Evolutionary conservation across 2,797 vertebrate species (phyloP).

Genomic region (Adrianichthys oophorus): DNA sequence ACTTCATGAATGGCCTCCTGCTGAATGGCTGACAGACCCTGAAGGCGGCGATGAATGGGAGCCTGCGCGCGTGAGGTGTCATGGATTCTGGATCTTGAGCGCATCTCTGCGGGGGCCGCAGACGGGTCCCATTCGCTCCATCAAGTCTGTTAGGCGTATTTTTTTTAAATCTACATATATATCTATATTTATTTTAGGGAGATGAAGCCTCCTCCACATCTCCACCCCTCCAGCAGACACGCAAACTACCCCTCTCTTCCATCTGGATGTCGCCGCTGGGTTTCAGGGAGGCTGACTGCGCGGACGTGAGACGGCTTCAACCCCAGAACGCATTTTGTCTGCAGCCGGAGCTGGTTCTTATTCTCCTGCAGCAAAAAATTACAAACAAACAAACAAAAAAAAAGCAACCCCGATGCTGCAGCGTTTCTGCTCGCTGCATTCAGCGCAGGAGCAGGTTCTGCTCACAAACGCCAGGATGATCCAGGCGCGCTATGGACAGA

Average conservation of each 20-base stretch:
- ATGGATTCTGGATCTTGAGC: slow-evolving; percentile 26
- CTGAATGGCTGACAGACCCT: slow-evolving; percentile 64
- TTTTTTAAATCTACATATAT: no score
- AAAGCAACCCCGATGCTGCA: neutral
- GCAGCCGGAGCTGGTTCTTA: slow-evolving; percentile 40
- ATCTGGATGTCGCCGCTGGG: slow-evolving; percentile 1
- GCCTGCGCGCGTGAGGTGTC: slow-evolving; percentile 31
- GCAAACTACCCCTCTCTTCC: slow-evolving; percentile 23
- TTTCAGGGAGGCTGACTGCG: slow-evolving; percentile 15
- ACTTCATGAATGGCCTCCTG: slow-evolving; percentile 72
- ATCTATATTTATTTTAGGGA: no score
- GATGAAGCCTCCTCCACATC: slow-evolving; percentile 36
- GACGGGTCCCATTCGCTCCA: slow-evolving; percentile 28
- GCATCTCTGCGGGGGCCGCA: slow-evolving; percentile 24
- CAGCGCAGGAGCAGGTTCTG: slow-evolving; percentile 1
- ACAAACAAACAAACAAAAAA: neutral
- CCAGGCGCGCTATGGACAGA: slow-evolving; percentile 24
- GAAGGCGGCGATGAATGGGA: slow-evolving; percentile 57
- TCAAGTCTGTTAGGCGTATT: slow-evolving; percentile 54
- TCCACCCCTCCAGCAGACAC: slow-evolving; percentile 5
- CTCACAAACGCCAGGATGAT: slow-evolving; percentile 9
- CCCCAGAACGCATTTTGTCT: slow-evolving; percentile 24
- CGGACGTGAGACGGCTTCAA: slow-evolving; percentile 14
- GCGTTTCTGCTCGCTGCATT: slow-evolving; percentile 3
- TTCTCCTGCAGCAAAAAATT: slow-evolving; percentile 7